phyloP scores from a whole-genome alignment of 2,797 vertebrate genomes.

The Pseudocheirus occidentalis region DNA sequence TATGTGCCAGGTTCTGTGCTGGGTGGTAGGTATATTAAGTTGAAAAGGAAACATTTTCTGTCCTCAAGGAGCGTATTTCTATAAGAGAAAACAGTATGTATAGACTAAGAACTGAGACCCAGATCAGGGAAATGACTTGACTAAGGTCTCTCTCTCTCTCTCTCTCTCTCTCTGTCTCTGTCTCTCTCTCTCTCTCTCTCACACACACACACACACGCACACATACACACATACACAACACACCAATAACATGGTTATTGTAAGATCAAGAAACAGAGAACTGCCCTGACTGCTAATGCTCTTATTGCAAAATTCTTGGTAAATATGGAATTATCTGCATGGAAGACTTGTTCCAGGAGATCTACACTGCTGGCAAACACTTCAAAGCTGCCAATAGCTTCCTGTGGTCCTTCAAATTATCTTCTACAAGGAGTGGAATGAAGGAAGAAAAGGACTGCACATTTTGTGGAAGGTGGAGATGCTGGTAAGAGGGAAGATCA shows the following conservation, averaged over 20 bases:
- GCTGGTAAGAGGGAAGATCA: constrained; percentile 98
- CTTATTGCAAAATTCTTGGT: constrained; percentile 91
- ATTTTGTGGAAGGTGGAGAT: constrained; percentile 98
- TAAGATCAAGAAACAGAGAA: constrained; percentile 95
- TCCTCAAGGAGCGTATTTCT: not conserved
- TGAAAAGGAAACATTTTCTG: not conserved
- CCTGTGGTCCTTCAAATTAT: constrained; percentile 98
- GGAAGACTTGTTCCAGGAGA: constrained; percentile 97
- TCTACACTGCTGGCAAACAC: constrained; percentile 97
- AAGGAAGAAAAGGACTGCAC: constrained; percentile 99
- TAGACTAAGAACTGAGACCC: not conserved
- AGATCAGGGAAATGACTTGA: not conserved
- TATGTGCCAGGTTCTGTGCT: not conserved
- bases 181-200: no score
- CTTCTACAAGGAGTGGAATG: constrained; percentile 96
- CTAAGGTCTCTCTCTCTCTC: no score
- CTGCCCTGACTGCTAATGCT: constrained; percentile 93
- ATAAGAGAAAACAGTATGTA: not conserved
- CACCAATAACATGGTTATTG: constrained; percentile 88
- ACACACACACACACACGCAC: no score
- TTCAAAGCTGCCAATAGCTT: constrained; percentile 98
- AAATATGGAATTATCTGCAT: constrained; percentile 94
- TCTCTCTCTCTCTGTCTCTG: no score
- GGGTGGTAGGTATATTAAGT: not conserved
- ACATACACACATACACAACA: no score